Percentiles rank a stretch among this genome's conserved stretches.
phyloP scores from a whole-genome alignment of 2,797 vertebrate species.

The Aldrovandia affinis region DNA sequence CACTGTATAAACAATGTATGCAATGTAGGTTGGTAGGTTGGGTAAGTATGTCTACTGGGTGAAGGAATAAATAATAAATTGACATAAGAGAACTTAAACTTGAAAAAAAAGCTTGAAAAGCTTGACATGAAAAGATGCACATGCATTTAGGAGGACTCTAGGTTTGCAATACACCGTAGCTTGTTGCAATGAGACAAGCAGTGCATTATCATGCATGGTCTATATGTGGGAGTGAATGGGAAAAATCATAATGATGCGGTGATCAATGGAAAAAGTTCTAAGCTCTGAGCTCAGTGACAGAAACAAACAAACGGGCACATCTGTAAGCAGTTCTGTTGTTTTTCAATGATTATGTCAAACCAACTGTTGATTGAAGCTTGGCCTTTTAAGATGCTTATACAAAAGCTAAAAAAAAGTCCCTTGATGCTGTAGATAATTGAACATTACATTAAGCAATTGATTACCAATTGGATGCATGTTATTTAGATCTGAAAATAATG shows the following conservation, averaged over 20 bases:
- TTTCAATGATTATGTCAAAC: not conserved
- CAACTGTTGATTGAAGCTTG: not conserved
- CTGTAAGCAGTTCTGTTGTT: not conserved
- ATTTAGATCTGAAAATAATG: not conserved
- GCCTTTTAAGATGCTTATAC: constrained; percentile 1
- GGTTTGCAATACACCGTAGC: not conserved
- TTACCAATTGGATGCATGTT: constrained; percentile 13
- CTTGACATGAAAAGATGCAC: not conserved
- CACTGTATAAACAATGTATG: not conserved
- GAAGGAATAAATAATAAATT: not conserved
- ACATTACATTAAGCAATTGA: constrained; percentile 16
- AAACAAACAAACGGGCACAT: not conserved
- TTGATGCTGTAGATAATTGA: not conserved
- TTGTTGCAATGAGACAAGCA: not conserved
- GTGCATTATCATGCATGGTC: not conserved
- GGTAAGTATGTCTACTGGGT: not conserved
- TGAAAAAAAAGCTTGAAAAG: not conserved
- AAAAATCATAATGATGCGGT: not conserved
- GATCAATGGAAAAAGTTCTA: constrained; percentile 6
- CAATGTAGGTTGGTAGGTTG: not conserved
- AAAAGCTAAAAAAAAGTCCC: not conserved
- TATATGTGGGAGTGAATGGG: not conserved
- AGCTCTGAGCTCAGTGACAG: not conserved
- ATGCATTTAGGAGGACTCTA: not conserved
- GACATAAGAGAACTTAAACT: not conserved